These are phyloP conservation scores for Mugil cephalus DNA, from an alignment of 2,113 vertebrate species.

Conservation along the genomic window DNA sequence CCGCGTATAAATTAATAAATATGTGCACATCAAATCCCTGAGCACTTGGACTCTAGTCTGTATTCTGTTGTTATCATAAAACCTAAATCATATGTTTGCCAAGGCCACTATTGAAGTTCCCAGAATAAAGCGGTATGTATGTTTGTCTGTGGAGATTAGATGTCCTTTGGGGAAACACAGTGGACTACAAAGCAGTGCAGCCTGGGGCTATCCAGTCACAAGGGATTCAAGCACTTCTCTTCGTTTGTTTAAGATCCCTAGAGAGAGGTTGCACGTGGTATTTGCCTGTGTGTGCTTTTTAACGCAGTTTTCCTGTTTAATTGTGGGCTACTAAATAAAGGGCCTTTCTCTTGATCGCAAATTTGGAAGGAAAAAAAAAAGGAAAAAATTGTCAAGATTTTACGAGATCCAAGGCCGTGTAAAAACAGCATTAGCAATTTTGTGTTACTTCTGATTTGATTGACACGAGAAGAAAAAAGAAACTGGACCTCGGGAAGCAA, in stretches of 20 bases:
- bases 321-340: conserved; percentile 56
- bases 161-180: conserved; percentile 65
- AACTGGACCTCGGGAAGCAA: conserved; percentile 63
- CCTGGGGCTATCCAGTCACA: conserved; percentile 71
- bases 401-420: conserved; percentile 19
- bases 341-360: conserved; percentile 45
- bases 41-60: conserved; percentile 33
- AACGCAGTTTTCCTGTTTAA: conserved; percentile 62
- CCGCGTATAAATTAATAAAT: conserved; percentile 13
- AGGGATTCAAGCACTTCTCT: conserved; percentile 72
- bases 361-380: conserved; percentile 23
- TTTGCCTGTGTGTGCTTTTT: conserved; percentile 57
- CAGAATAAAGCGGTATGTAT: conserved; percentile 61
- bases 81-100: conserved; percentile 62
- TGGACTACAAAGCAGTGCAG: conserved; percentile 73
- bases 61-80: conserved; percentile 60
- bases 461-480: conserved; percentile 59
- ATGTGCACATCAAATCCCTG: conserved; percentile 42
- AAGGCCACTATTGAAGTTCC: conserved; percentile 67
- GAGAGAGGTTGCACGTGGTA: conserved; percentile 60
- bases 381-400: conserved; percentile 28
- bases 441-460: conserved; percentile 39
- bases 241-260: conserved; percentile 74
- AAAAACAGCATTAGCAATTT: conserved; percentile 37
- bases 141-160: conserved; percentile 71